Conservation (phyloP, 2,797 vertebrate genomes). For the Gobio occitaniae region DNA sequence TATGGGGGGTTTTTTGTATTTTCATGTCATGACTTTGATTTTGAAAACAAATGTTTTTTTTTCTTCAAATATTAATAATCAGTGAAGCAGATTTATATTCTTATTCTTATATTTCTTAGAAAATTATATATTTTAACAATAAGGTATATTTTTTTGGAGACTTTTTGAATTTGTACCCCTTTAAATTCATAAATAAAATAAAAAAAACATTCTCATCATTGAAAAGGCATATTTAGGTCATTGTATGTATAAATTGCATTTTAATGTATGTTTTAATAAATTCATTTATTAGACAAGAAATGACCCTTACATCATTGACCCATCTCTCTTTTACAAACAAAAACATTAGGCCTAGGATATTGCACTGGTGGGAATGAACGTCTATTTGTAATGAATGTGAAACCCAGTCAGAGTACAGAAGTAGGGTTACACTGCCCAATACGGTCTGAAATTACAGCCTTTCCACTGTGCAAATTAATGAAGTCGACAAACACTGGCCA, state of each 20-base stretch:
- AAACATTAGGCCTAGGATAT: conserved; percentile 61
- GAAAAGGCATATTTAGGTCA: background rate
- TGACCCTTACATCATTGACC: background rate
- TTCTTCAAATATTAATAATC: too few relatives aligned
- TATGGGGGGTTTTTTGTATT: too few relatives aligned
- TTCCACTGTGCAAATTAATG: conserved; percentile 79
- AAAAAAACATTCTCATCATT: background rate
- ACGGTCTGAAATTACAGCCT: conserved; percentile 76
- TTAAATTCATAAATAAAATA: background rate
- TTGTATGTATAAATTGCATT: background rate
- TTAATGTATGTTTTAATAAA: background rate
- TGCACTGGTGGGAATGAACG: conserved; percentile 64
- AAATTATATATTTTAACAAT: too few relatives aligned
- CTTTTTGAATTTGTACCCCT: background rate
- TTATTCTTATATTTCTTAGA: too few relatives aligned
- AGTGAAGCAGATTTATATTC: too few relatives aligned
- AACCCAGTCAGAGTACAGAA: conserved; percentile 62
- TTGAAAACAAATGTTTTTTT: too few relatives aligned
- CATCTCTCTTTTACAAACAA: conserved; percentile 26
- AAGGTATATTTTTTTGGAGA: background rate
- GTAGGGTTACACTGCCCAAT: conserved; percentile 52
- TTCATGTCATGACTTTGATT: too few relatives aligned
- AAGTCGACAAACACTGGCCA: conserved; percentile 76
- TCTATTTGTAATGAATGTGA: conserved; percentile 74
- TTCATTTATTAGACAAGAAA: background rate